phyloP scores from a whole-genome alignment of 2,797 vertebrate genomes.

The Phoxinus dragarum region DNA sequence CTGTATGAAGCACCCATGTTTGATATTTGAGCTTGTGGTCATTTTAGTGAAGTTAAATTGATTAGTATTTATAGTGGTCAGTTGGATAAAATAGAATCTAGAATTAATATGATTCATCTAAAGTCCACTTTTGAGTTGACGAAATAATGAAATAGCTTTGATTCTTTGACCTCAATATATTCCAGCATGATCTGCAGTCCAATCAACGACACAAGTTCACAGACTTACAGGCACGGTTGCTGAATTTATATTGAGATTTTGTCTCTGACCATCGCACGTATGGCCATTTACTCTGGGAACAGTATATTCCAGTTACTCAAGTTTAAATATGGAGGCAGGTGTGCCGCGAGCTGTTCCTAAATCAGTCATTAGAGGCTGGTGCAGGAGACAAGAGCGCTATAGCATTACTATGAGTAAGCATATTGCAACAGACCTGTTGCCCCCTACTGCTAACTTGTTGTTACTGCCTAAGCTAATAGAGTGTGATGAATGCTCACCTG shows the following conservation, averaged over 20 bases:
- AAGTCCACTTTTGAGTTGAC: slow-evolving; percentile 4
- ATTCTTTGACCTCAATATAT: slow-evolving; percentile 7
- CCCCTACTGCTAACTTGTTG: slow-evolving; percentile 52
- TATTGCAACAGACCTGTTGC: slow-evolving; percentile 53
- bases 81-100: not conserved
- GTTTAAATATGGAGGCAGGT: slow-evolving; percentile 27
- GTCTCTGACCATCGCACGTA: not conserved
- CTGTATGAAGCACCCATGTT: not conserved
- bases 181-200: not conserved
- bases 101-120: not conserved
- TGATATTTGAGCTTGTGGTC: slow-evolving; percentile 6
- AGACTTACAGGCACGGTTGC: not conserved
- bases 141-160: not conserved
- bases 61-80: not conserved
- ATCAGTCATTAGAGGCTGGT: slow-evolving; percentile 41
- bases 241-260: not conserved
- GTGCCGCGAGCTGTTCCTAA: slow-evolving; percentile 8
- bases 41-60: not conserved
- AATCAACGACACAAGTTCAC: not conserved
- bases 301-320: not conserved
- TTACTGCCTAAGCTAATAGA: slow-evolving; percentile 45
- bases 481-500: slow-evolving; percentile 48
- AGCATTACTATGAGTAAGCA: slow-evolving; percentile 25
- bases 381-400: not conserved
- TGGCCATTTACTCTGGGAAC: not conserved